Conservation (phyloP, 2,113 vertebrate species). For the Eulemur rufifrons region DNA sequence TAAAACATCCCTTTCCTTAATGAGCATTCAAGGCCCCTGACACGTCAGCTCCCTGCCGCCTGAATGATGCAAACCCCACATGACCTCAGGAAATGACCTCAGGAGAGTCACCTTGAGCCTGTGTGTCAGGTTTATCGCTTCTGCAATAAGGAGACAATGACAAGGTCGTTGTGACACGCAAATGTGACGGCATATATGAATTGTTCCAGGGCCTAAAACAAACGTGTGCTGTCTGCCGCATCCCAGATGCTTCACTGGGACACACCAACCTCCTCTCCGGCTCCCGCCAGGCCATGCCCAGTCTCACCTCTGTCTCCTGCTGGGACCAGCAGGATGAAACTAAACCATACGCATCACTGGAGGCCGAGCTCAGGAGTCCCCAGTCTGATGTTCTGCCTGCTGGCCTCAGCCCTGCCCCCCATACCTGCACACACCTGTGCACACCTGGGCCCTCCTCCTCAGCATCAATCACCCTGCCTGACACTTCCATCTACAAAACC, state of each 20-base stretch:
- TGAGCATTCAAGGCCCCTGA: neutral
- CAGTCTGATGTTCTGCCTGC: neutral
- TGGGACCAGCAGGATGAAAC: neutral
- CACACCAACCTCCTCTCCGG: neutral
- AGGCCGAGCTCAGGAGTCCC: neutral
- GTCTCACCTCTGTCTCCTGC: neutral
- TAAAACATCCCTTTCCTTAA: neutral
- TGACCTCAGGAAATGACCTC: neutral
- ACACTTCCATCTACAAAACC: neutral
- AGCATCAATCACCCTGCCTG: neutral
- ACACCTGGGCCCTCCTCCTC: neutral
- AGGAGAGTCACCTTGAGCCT: neutral
- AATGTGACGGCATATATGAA: fast-evolving
- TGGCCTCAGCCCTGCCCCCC: neutral
- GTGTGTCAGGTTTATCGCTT: neutral
- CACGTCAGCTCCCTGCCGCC: neutral
- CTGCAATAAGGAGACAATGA: neutral
- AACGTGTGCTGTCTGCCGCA: fast-evolving
- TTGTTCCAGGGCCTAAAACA: fast-evolving
- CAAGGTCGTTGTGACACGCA: too few relatives aligned
- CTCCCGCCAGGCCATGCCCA: fast-evolving
- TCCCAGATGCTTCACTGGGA: neutral
- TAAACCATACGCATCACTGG: neutral
- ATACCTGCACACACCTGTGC: neutral
- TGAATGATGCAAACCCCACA: neutral